phyloP scores from a whole-genome alignment of 1,140 invertebrate genomes.

The Melanaphis sacchari region DNA sequence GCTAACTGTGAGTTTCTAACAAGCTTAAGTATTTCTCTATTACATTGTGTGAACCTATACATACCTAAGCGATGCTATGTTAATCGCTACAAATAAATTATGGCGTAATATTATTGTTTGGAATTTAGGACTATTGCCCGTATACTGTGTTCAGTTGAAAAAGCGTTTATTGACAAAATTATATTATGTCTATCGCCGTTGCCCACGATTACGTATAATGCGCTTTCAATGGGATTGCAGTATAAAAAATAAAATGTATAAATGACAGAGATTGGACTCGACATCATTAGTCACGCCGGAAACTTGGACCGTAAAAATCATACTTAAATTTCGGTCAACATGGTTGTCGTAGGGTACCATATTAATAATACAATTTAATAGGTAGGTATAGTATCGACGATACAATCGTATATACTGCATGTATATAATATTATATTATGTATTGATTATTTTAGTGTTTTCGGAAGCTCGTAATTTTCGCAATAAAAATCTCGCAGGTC shows the following conservation, averaged over 20 bases:
- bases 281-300: neutral
- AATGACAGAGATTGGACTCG: neutral
- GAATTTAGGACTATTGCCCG: too few species aligned
- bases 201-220: neutral
- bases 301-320: neutral
- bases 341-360: neutral
- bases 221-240: neutral
- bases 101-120: too few species aligned
- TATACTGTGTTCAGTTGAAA: neutral
- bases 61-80: neutral
- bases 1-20: too few species aligned
- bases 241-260: neutral
- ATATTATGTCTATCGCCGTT: neutral
- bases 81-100: neutral
- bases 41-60: neutral
- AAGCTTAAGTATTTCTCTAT: too few species aligned
- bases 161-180: neutral
- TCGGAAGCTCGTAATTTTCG: slow-evolving; percentile 26
- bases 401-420: too few species aligned
- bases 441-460: slow-evolving; percentile 13
- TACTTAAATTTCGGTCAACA: neutral
- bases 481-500: neutral
- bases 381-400: neutral
- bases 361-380: slow-evolving; percentile 18
- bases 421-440: neutral